A percentile compares a stretch with the other conserved stretches of the same genome.
Conservation (phyloP, 2,888 invertebrate species). For the Tetheella fluctuosa region DNA sequence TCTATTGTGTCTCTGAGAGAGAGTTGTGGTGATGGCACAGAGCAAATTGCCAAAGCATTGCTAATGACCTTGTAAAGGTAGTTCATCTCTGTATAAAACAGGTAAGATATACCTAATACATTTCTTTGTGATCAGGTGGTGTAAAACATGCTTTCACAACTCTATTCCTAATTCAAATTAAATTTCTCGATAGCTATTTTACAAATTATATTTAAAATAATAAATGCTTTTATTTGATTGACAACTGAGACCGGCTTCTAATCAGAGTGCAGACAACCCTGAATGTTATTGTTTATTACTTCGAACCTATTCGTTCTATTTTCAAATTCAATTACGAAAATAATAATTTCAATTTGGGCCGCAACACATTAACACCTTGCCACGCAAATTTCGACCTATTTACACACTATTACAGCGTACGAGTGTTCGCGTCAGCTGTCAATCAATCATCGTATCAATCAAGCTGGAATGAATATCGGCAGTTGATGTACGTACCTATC, state of each 20-base stretch:
- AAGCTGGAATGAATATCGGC: constrained; percentile 39
- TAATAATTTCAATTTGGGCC: constrained; percentile 26
- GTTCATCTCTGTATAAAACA: neutral
- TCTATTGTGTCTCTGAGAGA: neutral
- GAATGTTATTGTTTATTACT: constrained; percentile 7
- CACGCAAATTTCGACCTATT: constrained; percentile 34
- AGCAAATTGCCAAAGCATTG: neutral
- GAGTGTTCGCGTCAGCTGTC: constrained; percentile 60
- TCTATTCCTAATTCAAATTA: neutral
- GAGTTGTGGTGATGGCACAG: too few species aligned
- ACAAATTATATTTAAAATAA: neutral
- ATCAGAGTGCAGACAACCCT: constrained; percentile 5
- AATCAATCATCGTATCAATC: constrained; percentile 65
- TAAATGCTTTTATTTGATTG: constrained; percentile 4
- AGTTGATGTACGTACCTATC: constrained; percentile 22
- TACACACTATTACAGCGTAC: constrained; percentile 19
- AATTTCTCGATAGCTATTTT: neutral
- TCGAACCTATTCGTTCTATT: constrained; percentile 19
- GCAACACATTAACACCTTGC: constrained; percentile 24
- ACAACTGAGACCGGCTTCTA: constrained; percentile 1
- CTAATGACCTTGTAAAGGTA: neutral
- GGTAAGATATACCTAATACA: too few species aligned
- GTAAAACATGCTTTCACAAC: neutral
- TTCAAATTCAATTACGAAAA: constrained; percentile 31
- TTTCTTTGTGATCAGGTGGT: neutral